Percentiles rank a stretch among this genome's conserved stretches.
phyloP scores from a whole-genome alignment of 2,797 vertebrate genomes.

The Chelidonichthys spinosus region DNA sequence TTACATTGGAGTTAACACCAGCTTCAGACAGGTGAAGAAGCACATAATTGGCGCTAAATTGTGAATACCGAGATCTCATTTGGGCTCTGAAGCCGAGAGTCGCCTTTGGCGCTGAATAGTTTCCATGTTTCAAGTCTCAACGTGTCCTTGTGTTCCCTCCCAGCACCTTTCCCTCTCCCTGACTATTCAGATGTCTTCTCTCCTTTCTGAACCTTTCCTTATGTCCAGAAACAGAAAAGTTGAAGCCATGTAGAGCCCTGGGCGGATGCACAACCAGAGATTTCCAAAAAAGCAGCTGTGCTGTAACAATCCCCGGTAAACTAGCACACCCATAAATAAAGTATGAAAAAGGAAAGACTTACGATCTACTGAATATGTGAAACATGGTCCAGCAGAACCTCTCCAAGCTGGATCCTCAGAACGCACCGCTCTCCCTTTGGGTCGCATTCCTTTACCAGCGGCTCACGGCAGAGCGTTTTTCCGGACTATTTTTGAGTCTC shows the following conservation, averaged over 20 bases:
- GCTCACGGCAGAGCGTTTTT: slow-evolving; percentile 55
- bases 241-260: slow-evolving; percentile 25
- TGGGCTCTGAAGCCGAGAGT: slow-evolving; percentile 38
- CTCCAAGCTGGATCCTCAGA: slow-evolving; percentile 48
- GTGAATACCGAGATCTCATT: slow-evolving; percentile 35
- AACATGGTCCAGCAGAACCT: slow-evolving; percentile 76
- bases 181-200: slow-evolving; percentile 34
- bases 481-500: slow-evolving; percentile 79
- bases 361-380: slow-evolving; percentile 82
- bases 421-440: slow-evolving; percentile 49
- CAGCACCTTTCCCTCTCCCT: slow-evolving; percentile 18
- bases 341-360: slow-evolving; percentile 59
- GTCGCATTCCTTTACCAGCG: slow-evolving; percentile 73
- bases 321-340: slow-evolving; percentile 22
- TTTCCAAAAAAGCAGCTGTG: slow-evolving; percentile 63
- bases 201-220: slow-evolving; percentile 40
- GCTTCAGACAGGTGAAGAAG: slow-evolving; percentile 32
- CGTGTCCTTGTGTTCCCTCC: slow-evolving; percentile 53
- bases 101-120: slow-evolving; percentile 72
- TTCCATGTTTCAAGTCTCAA: slow-evolving; percentile 74
- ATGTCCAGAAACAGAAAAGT: slow-evolving; percentile 14
- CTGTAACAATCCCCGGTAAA: slow-evolving; percentile 31
- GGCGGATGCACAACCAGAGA: slow-evolving; percentile 53
- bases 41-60: slow-evolving; percentile 47
- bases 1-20: slow-evolving; percentile 19